Conservation (phyloP, 2,113 vertebrate species). For the Phrynosoma platyrhinos region DNA sequence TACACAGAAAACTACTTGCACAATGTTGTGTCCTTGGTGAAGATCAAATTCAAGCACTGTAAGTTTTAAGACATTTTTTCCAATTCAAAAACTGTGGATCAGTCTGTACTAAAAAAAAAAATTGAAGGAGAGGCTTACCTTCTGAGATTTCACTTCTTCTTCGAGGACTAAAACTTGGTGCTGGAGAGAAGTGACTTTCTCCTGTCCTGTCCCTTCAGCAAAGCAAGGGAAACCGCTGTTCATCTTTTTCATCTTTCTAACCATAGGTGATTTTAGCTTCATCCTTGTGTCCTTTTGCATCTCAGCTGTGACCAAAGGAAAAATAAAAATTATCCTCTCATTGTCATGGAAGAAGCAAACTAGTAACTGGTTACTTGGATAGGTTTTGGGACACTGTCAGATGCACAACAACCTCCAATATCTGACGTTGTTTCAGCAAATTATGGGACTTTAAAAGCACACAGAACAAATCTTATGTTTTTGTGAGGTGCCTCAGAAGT, state of each 20-base stretch:
- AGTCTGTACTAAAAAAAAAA: neutral
- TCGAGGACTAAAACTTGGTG: slow-evolving; percentile 84
- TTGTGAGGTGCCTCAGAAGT: neutral
- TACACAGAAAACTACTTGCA: neutral
- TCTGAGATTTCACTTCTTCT: slow-evolving; percentile 90
- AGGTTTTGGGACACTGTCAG: neutral
- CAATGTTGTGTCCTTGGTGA: neutral
- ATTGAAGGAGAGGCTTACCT: slow-evolving; percentile 76
- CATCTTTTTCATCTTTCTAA: slow-evolving; percentile 73
- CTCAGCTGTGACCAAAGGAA: slow-evolving; percentile 54
- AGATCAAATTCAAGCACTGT: neutral
- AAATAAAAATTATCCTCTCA: neutral
- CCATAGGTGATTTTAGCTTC: slow-evolving; percentile 55
- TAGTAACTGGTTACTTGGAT: neutral
- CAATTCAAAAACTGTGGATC: neutral
- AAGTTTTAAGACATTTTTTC: neutral
- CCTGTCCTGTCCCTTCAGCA: slow-evolving; percentile 62
- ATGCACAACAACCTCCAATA: neutral
- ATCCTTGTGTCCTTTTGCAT: slow-evolving; percentile 51
- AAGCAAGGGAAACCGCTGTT: slow-evolving; percentile 73
- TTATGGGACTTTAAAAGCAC: neutral
- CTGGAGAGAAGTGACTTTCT: slow-evolving; percentile 75
- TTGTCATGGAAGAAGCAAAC: slow-evolving; percentile 8
- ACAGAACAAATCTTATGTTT: neutral
- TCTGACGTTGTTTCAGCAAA: neutral